A percentile compares a stretch with the other conserved stretches of the same genome.
Conservation (phyloP, 1,140 invertebrate species). For the Zaprionus lachaisei region DNA sequence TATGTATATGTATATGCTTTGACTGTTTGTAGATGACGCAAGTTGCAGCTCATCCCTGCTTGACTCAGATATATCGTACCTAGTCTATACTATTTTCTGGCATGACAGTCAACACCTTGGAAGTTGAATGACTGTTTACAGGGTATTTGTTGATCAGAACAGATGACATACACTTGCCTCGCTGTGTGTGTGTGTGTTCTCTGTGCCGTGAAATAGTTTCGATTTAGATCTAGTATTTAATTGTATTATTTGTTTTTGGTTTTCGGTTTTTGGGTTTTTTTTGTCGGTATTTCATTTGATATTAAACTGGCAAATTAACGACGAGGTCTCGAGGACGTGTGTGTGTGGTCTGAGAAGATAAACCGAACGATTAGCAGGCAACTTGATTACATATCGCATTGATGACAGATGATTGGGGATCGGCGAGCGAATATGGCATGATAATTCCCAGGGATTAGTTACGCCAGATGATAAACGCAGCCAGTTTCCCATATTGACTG, state of each 20-base stretch:
- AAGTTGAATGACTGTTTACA: neutral
- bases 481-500: neutral
- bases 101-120: too few relatives aligned
- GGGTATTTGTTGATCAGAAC: neutral
- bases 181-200: neutral
- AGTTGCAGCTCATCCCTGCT: neutral
- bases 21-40: conserved; percentile 3
- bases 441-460: neutral
- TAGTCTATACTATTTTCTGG: neutral
- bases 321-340: neutral
- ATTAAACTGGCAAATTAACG: conserved; percentile 25
- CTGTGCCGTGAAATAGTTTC: conserved; percentile 29
- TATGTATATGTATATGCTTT: conserved; percentile 1
- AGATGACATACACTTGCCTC: conserved; percentile 4
- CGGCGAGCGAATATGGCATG: neutral
- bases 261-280: neutral
- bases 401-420: neutral
- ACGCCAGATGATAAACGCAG: conserved; percentile 1
- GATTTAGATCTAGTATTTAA: conserved; percentile 16
- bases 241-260: conserved; percentile 14
- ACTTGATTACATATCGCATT: neutral
- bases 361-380: neutral
- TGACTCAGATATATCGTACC: neutral
- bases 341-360: neutral
- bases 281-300: conserved; percentile 2